Conservation (phyloP, 2,888 invertebrate species). For the Caenorhabditis sp. region DNA sequence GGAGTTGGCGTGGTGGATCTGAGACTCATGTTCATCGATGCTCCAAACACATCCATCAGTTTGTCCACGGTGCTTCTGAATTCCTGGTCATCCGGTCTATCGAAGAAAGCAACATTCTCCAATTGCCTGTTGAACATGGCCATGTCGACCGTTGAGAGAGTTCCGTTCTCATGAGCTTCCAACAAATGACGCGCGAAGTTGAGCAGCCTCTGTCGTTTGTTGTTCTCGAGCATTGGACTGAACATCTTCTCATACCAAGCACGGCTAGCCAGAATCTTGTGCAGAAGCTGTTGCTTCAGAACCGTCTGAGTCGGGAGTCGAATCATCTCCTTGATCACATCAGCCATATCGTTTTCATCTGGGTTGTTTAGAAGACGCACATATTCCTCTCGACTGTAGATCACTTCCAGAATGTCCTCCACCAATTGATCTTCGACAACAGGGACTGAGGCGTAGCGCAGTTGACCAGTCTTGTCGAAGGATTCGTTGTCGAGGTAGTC, state of each 20-base stretch:
- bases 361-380: constrained; percentile 21
- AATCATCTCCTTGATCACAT: constrained; percentile 21
- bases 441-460: constrained; percentile 27
- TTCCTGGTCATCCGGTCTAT: constrained; percentile 32
- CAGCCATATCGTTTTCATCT: background rate
- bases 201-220: constrained; percentile 32
- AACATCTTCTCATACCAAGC: constrained; percentile 32
- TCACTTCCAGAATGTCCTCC: constrained; percentile 22
- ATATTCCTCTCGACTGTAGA: constrained; percentile 26
- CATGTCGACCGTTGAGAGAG: constrained; percentile 15
- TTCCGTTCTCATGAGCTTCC: constrained; percentile 24
- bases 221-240: constrained; percentile 22
- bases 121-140: background rate
- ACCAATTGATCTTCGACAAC: constrained; percentile 30
- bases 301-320: constrained; percentile 32
- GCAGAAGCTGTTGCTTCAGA: constrained; percentile 32
- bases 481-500: background rate
- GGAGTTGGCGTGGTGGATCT: too few relatives aligned
- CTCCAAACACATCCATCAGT: constrained; percentile 19
- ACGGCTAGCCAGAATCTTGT: constrained; percentile 41
- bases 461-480: constrained; percentile 41
- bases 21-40: background rate
- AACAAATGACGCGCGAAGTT: constrained; percentile 31
- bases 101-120: constrained; percentile 34
- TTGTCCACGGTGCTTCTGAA: constrained; percentile 13